A percentile compares a stretch with the other conserved stretches of the same genome.
These are phyloP conservation scores for Melopsittacus undulatus DNA, from an alignment of 2,797 vertebrate species.

Conservation along the genomic window DNA sequence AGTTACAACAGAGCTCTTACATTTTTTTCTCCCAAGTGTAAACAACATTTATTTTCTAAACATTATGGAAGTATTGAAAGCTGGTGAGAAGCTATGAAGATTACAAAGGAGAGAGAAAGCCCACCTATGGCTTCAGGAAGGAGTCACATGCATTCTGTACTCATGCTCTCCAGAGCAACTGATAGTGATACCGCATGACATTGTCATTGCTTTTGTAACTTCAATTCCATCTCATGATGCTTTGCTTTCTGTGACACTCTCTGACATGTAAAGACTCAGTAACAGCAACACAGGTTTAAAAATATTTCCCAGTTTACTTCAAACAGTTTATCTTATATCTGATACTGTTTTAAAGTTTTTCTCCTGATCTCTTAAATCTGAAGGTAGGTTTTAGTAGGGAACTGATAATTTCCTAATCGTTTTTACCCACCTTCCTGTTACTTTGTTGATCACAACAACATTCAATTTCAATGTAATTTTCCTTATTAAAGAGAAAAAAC, in stretches of 20 bases:
- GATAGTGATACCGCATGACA: neutral
- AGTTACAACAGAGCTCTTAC: neutral
- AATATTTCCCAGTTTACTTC: neutral
- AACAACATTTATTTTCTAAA: neutral
- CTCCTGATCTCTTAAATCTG: neutral
- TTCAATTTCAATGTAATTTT: neutral
- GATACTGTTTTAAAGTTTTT: neutral
- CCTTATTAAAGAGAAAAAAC: neutral
- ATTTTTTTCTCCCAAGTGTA: neutral
- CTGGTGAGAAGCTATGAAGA: neutral
- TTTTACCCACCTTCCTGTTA: neutral
- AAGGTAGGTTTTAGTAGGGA: neutral
- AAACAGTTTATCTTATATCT: neutral
- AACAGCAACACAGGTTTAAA: neutral
- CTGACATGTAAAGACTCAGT: neutral
- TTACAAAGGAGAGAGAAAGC: neutral
- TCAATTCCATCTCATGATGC: neutral
- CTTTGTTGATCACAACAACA: neutral
- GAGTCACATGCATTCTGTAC: neutral
- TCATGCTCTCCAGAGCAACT: rapidly evolving
- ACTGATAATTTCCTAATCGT: neutral
- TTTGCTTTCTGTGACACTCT: neutral
- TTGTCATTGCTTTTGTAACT: neutral
- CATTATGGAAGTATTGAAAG: neutral
- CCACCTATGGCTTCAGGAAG: neutral